A percentile compares a stretch with the other conserved stretches of the same genome.
Conservation (phyloP, 1,140 invertebrate species). For the Calliphora vicina region DNA sequence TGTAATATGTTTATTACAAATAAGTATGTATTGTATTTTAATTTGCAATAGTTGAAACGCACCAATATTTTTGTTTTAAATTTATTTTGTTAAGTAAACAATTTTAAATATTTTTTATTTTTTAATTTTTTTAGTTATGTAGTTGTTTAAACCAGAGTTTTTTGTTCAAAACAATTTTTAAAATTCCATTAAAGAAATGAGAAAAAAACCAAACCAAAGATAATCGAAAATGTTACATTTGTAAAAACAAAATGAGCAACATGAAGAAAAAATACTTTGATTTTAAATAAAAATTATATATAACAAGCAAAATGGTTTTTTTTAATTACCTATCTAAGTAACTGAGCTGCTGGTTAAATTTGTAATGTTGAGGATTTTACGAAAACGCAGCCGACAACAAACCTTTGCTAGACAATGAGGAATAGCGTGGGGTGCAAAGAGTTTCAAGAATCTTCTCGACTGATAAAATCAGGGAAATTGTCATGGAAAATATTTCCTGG, state of each 20-base stretch:
- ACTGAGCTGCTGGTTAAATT: too few relatives aligned
- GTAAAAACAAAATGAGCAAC: not conserved
- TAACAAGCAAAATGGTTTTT: not conserved
- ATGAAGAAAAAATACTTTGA: not conserved
- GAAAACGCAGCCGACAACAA: too few relatives aligned
- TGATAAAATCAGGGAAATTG: too few relatives aligned
- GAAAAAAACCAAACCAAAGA: not conserved
- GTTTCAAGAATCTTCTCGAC: too few relatives aligned
- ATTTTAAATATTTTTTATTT: not conserved
- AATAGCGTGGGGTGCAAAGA: too few relatives aligned
- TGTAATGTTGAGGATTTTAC: too few relatives aligned
- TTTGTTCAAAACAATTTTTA: not conserved
- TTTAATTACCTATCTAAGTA: too few relatives aligned
- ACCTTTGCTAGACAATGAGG: too few relatives aligned
- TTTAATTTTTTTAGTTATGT: not conserved
- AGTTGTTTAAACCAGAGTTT: not conserved
- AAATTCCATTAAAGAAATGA: not conserved
- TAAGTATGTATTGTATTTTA: too few relatives aligned
- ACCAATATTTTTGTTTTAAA: not conserved
- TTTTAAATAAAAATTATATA: constrained; percentile 1
- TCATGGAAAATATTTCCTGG: too few relatives aligned
- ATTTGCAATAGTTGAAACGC: constrained; percentile 3
- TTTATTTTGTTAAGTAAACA: not conserved
- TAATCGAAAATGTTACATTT: not conserved
- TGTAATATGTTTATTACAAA: too few relatives aligned